Base-by-base conservation (phyloP, 2,113 vertebrate genomes). In the Terrapene triunguis region DNA sequence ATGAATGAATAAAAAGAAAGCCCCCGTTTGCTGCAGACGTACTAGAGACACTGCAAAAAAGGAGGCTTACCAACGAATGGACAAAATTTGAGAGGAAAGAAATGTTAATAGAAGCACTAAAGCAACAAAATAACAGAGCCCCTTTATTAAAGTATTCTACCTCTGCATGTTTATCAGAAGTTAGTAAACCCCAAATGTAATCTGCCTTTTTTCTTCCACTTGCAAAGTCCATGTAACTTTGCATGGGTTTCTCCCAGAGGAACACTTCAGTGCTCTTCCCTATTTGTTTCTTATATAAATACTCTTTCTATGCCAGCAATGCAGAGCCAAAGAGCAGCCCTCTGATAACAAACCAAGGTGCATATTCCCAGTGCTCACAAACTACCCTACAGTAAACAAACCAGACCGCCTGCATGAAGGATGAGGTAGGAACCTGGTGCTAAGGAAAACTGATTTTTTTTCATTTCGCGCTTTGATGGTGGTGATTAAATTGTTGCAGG, bases 351-450 rank as follows among this genome's bases (percentile, higher is more conserved):
- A 25, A 16, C 24, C 74, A 47, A 78, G 74, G n/a, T 0, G 17
- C 29, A 81, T 89, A 92, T 82, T 87, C 0, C 0, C n/a, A 27
- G 48, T 3, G 57, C 76, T 92, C 82, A 0, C 1, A 29, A 65
- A n/a, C 79, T 54, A 7, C 69, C 6, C 25, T 51, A 4, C 32
- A 1, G 4, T 53, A 55, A 54, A 1, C 17, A 78, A 83, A 8
- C 54, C 0, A 32, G 57, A 85, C 85, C 62, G 44, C 11, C 38
- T 0, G 8, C 0, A 25, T 1, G 1, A 1, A 81, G 65, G 8
- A 42, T 25, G 0, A 5, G 21, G 48, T 6, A 84, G 89, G 86
- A 65, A n/a, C 27, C 93, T 17, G 84, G 1, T 76, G 55, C 0
- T 2, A 27, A 82, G 90, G 84, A 84, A 85, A 69, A 22, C 32